These are phyloP conservation scores for Hirtodrosophila trivittata DNA, from an alignment of 2,888 invertebrate species.

Conservation along the genomic window DNA sequence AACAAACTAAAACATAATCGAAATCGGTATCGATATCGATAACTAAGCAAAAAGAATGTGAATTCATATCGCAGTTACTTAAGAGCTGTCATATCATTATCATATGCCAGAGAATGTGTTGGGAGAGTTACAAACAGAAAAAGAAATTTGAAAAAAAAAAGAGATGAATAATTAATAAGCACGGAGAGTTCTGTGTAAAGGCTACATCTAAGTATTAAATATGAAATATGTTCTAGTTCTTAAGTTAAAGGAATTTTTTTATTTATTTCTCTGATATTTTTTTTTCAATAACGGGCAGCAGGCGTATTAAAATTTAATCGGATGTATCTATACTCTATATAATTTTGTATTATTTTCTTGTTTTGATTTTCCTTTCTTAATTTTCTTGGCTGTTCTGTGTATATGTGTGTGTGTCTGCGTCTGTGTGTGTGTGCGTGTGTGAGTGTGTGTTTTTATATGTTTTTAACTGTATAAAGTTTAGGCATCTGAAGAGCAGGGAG, in stretches of 20 bases:
- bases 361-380: constrained; percentile 6
- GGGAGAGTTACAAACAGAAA: not conserved
- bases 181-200: constrained; percentile 48
- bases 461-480: constrained; percentile 27
- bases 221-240: constrained; percentile 71
- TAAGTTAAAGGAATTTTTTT: constrained; percentile 61
- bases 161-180: constrained; percentile 11
- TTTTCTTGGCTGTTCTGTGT: not conserved
- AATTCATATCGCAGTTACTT: constrained; percentile 41
- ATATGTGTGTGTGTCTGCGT: constrained; percentile 6
- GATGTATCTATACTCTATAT: constrained; percentile 16
- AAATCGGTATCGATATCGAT: not conserved
- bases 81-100: constrained; percentile 11
- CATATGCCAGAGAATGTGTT: not conserved
- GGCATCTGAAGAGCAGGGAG: constrained; percentile 1
- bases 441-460: constrained; percentile 6
- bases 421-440: constrained; percentile 6
- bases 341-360: constrained; percentile 43
- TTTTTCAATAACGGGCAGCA: constrained; percentile 10
- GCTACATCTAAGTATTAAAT: constrained; percentile 76
- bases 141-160: constrained; percentile 1
- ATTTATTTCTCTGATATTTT: constrained; percentile 58
- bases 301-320: constrained; percentile 6
- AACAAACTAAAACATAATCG: constrained; percentile 16
- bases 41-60: constrained; percentile 1